Evolutionary conservation across 1,140 invertebrate species (phyloP).

Genomic region (Drosophila saltans): DNA sequence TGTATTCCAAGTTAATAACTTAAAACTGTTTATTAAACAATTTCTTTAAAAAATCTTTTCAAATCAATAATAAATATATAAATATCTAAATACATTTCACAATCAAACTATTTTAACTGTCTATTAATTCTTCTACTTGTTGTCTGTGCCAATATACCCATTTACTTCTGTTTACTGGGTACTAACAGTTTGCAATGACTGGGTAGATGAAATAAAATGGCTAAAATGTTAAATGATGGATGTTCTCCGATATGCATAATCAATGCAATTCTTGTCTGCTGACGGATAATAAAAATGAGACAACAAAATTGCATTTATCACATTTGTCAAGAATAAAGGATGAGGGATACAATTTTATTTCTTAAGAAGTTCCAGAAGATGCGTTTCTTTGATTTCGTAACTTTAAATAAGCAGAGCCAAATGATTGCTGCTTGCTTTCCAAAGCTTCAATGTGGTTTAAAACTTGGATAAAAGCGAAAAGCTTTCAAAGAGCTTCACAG

Average conservation of each 20-base stretch:
- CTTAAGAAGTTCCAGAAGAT: neutral
- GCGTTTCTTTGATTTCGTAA: neutral
- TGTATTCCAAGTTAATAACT: no score
- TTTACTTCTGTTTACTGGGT: neutral
- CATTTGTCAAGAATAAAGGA: neutral
- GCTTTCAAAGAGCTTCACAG: constrained; percentile 35
- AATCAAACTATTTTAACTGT: no score
- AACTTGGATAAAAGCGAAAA: constrained; percentile 10
- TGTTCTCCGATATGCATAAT: constrained; percentile 34
- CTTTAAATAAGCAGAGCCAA: neutral
- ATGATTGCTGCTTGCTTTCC: neutral
- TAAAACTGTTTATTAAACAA: no score
- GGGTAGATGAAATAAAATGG: constrained; percentile 34
- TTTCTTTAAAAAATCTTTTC: no score
- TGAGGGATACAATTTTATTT: neutral
- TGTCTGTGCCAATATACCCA: neutral
- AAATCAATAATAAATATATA: no score
- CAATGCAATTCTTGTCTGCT: constrained; percentile 37
- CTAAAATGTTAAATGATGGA: constrained; percentile 44
- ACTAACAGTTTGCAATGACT: neutral
- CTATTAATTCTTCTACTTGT: no score
- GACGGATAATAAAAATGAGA: constrained; percentile 33
- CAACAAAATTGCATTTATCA: constrained; percentile 28
- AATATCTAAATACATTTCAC: no score
- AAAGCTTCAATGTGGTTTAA: constrained; percentile 14